Evolutionary conservation across 2,888 invertebrate genomes (phyloP).

Genomic region (Spilosoma lubricipeda): DNA sequence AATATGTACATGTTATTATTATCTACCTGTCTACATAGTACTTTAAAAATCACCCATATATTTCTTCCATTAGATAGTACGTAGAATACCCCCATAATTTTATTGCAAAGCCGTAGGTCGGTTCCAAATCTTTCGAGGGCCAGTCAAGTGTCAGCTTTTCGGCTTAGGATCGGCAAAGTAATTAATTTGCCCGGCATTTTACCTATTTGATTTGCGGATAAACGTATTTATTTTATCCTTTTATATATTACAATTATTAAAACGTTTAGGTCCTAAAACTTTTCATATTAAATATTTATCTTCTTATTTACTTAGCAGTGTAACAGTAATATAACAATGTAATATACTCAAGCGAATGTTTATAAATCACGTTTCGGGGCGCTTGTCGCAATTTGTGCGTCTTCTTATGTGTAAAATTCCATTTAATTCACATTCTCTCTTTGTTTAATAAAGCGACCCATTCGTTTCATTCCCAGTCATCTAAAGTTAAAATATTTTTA

Average conservation of each 20-base stretch:
- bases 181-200: constrained; percentile 70
- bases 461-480: not conserved
- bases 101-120: constrained; percentile 16
- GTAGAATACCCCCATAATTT: not conserved
- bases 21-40: not conserved
- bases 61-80: not conserved
- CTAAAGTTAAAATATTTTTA: no score
- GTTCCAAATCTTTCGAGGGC: constrained; percentile 19
- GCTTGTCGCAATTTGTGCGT: constrained; percentile 1
- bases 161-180: constrained; percentile 52
- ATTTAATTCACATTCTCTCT: not conserved
- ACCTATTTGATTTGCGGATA: constrained; percentile 49
- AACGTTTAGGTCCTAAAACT: not conserved
- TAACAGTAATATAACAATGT: not conserved
- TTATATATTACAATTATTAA: constrained; percentile 24
- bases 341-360: not conserved
- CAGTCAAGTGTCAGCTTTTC: constrained; percentile 71
- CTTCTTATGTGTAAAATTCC: not conserved
- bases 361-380: not conserved
- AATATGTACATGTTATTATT: not conserved
- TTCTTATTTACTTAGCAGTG: not conserved
- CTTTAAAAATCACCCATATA: not conserved
- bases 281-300: not conserved
- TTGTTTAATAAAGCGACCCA: not conserved
- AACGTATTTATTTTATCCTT: constrained; percentile 27